A percentile compares a stretch with the other conserved stretches of the same genome.
Evolutionary conservation across 2,113 vertebrate genomes (phyloP).

Genomic region (Pteropus alecto): DNA sequence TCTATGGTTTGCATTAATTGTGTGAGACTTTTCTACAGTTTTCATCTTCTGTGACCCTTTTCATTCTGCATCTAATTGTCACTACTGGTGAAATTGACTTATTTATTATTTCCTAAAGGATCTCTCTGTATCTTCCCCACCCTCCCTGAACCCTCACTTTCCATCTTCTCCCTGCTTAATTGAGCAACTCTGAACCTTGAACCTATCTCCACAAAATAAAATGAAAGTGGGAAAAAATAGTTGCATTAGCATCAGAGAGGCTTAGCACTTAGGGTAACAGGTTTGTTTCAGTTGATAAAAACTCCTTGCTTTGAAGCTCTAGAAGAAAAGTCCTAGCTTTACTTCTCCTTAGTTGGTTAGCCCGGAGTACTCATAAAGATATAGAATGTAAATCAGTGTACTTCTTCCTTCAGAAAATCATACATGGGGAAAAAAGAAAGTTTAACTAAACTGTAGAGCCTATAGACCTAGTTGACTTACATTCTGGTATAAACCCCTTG

Average conservation of each 20-base stretch:
- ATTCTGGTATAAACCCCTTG: not conserved
- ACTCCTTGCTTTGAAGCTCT: not conserved
- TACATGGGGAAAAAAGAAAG: not conserved
- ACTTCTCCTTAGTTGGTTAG: not conserved
- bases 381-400: not conserved
- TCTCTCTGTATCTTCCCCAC: not conserved
- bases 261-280: not conserved
- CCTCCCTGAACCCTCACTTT: no score
- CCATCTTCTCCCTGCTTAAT: not conserved
- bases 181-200: not conserved
- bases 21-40: not conserved
- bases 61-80: not conserved
- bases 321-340: not conserved
- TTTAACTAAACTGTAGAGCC: not conserved
- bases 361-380: not conserved
- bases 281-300: not conserved
- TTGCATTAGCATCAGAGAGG: not conserved
- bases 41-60: not conserved
- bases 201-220: not conserved
- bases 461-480: not conserved
- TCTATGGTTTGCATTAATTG: not conserved
- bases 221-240: not conserved
- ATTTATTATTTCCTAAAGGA: not conserved
- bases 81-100: not conserved
- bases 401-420: not conserved